Conservation (phyloP, 2,113 vertebrate species). For the Potamarius usumacintae region DNA sequence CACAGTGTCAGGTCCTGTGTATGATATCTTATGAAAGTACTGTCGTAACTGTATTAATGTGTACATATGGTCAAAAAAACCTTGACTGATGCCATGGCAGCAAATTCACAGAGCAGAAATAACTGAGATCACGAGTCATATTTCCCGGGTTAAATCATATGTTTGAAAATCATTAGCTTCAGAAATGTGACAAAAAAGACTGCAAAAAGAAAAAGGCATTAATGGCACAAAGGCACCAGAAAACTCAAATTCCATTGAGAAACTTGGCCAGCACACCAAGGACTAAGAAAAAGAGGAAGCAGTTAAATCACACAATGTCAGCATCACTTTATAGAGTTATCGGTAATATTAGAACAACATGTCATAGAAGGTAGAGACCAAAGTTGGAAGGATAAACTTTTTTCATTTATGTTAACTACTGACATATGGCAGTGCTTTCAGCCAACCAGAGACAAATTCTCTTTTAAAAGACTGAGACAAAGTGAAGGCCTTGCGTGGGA, state of each 20-base stretch:
- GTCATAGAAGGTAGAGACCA: conserved; percentile 36
- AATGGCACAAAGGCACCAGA: conserved; percentile 35
- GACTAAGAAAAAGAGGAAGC: conserved; percentile 52
- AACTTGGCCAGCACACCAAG: conserved; percentile 40
- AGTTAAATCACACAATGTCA: conserved; percentile 56
- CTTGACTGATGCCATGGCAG: conserved; percentile 11
- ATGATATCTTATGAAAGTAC: conserved; percentile 6
- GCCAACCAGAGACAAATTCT: conserved; percentile 39
- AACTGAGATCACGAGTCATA: background rate
- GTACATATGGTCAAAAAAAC: conserved; percentile 22
- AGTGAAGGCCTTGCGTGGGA: conserved; percentile 36
- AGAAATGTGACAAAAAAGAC: conserved; percentile 35
- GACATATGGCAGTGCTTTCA: conserved; percentile 30
- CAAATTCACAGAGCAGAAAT: background rate
- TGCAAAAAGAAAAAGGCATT: background rate
- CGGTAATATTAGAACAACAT: conserved; percentile 54
- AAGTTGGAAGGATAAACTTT: conserved; percentile 28
- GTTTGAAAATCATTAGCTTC: conserved; percentile 41
- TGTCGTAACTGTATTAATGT: conserved; percentile 8
- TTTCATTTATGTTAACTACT: conserved; percentile 31
- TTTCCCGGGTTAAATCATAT: conserved; percentile 27
- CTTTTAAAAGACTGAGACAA: conserved; percentile 35
- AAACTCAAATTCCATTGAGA: conserved; percentile 32
- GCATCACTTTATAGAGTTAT: conserved; percentile 54
- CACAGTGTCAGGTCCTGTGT: conserved; percentile 17